Evolutionary conservation across 2,888 invertebrate species (phyloP), one percentile per base, ranked within the genome.

Genomic region (Diarsia mendica): DNA sequence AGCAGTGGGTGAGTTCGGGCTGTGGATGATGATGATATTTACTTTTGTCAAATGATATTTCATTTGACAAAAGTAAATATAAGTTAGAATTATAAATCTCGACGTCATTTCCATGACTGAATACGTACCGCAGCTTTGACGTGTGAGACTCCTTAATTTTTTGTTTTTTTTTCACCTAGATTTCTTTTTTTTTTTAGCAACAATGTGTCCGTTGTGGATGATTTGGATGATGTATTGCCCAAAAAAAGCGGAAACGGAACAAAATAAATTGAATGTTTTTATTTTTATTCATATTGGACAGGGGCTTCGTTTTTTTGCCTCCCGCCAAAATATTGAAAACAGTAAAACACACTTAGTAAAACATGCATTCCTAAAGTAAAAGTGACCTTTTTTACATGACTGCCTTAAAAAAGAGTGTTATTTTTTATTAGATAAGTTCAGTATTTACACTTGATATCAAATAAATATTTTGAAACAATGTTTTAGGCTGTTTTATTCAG

Each of bases 171-270:
- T 4, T 18, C 3, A 46, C 10, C 11, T 28, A 39, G 8, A 28
- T 72, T n/a, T n/a, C 88, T 90, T 90, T 85, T 91, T 89, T 90
- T 90, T 86, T 93, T 97, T 97, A 97, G 97, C 87, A 92, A 96
- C 77, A 96, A 96, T 86, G 96, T 97, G 83, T 96, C 95, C 3
- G 95, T 96, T 18, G 87, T 95, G 67, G 96, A 96, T 46, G 97
- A 97, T 90, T 92, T 97, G 75, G 89, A 94, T 72, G 76, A 65
- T 3, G 64, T 77, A 8, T 15, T 51, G 5, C 15, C 63, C 13
- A 15, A 63, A 63, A 39, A 39, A 39, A 44, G 44, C 63, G 63
- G 15, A 63, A 63, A 44, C 33, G 9, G 18, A 60, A 60, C 18
- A 44, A 13, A 63, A n/a, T 63, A n/a, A 8, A 23, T 8, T 63